phyloP scores from a whole-genome alignment of 2,888 invertebrate genomes.

The Pandemis cinnamomeana region DNA sequence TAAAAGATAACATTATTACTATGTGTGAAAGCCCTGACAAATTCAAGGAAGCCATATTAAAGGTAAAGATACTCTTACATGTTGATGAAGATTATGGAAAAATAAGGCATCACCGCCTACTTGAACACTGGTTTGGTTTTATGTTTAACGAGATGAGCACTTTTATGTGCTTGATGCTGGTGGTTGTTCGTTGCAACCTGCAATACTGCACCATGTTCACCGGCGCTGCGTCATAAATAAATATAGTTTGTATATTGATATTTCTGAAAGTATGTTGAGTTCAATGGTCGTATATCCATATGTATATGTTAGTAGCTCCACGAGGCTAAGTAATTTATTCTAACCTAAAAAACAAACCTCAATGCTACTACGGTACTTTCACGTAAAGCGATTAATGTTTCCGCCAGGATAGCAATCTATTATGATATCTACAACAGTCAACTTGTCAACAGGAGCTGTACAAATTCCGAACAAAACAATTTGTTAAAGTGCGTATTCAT shows the following conservation, averaged over 20 bases:
- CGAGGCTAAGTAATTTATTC: conserved; percentile 18
- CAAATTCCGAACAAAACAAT: conserved; percentile 52
- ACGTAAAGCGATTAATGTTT: conserved; percentile 55
- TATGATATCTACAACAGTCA: conserved; percentile 59
- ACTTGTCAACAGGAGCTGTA: conserved; percentile 57
- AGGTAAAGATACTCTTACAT: conserved; percentile 1
- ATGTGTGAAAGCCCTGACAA: conserved; percentile 8
- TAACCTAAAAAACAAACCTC: conserved; percentile 53
- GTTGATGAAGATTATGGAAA: conserved; percentile 1
- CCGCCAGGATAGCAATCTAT: conserved; percentile 58
- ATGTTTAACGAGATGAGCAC: conserved; percentile 47
- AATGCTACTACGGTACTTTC: conserved; percentile 53
- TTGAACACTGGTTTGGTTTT: conserved; percentile 3
- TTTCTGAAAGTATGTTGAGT: neutral
- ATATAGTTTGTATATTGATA: neutral
- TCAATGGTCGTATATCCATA: neutral
- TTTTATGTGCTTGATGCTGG: conserved; percentile 59
- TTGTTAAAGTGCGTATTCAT: conserved; percentile 64
- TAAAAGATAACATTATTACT: conserved; percentile 16
- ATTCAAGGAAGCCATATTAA: conserved; percentile 18
- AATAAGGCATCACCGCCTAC: neutral
- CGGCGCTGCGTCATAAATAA: neutral
- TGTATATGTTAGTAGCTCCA: neutral
- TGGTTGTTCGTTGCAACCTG: conserved; percentile 38
- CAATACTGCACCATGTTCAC: conserved; percentile 53